A percentile compares a stretch with the other conserved stretches of the same genome.
Evolutionary conservation across 2,888 invertebrate species (phyloP).

Genomic region (Argynnis bischoffii): DNA sequence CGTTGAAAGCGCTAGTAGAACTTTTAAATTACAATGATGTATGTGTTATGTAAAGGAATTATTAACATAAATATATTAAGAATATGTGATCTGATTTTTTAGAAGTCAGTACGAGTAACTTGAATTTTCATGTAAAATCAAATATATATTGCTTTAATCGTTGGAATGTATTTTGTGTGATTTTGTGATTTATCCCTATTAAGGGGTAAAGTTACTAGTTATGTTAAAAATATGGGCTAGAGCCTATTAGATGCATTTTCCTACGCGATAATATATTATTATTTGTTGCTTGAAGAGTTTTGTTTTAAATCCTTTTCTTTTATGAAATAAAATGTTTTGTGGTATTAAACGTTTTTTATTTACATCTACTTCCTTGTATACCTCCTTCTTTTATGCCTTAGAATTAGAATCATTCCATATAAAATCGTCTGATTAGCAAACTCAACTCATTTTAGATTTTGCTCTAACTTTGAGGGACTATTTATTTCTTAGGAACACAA

Average conservation of each 20-base stretch:
- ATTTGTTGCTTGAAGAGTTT: slow-evolving; percentile 58
- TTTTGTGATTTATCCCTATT: slow-evolving; percentile 39
- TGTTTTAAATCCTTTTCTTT: slow-evolving; percentile 54
- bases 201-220: slow-evolving; percentile 37
- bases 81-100: slow-evolving; percentile 66
- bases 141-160: slow-evolving; percentile 63
- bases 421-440: too few relatives aligned
- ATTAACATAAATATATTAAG: slow-evolving; percentile 46
- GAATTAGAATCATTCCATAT: too few relatives aligned
- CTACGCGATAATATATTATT: slow-evolving; percentile 49
- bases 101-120: slow-evolving; percentile 67
- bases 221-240: slow-evolving; percentile 38
- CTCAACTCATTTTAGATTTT: too few relatives aligned
- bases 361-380: slow-evolving; percentile 5
- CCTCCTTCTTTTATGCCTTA: too few relatives aligned
- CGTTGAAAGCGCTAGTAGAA: slow-evolving; percentile 52
- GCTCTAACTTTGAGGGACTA: too few relatives aligned
- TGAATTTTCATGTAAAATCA: slow-evolving; percentile 62
- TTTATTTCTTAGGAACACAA: too few relatives aligned
- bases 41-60: slow-evolving; percentile 36
- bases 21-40: slow-evolving; percentile 38
- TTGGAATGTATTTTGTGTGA: slow-evolving; percentile 58
- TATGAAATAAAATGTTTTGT: slow-evolving; percentile 57
- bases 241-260: slow-evolving; percentile 53
- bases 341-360: slow-evolving; percentile 44